Conservation (phyloP, 2,888 invertebrate genomes). For the Eilema griseolum region DNA sequence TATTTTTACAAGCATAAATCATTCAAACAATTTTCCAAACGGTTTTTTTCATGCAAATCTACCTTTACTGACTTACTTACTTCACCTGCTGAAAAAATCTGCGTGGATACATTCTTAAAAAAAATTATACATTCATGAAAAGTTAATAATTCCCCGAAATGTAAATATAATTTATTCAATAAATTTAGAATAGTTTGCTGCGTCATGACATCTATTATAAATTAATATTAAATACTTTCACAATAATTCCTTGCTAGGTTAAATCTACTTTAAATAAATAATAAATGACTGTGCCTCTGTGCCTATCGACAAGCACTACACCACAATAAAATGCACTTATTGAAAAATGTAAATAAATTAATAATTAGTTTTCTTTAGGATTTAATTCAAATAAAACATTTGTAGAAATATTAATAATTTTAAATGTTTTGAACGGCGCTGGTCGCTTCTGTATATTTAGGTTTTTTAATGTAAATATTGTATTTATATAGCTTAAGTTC, state of each 20-base stretch:
- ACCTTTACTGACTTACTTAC: no score
- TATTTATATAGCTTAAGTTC: slow-evolving; percentile 59
- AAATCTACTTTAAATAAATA: slow-evolving; percentile 59
- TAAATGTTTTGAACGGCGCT: slow-evolving; percentile 63
- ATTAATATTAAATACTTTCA: slow-evolving; percentile 39
- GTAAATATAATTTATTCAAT: background rate
- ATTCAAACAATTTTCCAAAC: no score
- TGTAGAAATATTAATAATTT: slow-evolving; percentile 41
- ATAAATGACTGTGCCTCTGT: slow-evolving; percentile 82
- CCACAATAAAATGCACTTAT: slow-evolving; percentile 70
- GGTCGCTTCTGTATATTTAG: slow-evolving; percentile 62
- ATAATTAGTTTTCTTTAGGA: slow-evolving; percentile 37
- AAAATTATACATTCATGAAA: background rate
- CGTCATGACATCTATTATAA: slow-evolving; percentile 1
- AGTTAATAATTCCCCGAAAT: background rate
- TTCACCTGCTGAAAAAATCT: no score
- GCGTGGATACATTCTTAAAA: background rate
- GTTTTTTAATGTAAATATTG: slow-evolving; percentile 60
- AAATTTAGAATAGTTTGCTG: background rate
- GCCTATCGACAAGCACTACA: slow-evolving; percentile 80
- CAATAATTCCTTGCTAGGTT: slow-evolving; percentile 54
- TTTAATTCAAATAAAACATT: slow-evolving; percentile 37
- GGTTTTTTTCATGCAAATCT: no score
- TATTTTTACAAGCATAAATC: no score
- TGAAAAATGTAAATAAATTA: slow-evolving; percentile 50